Evolutionary conservation across 2,113 vertebrate genomes (phyloP).

Genomic region (Alouatta palliata): DNA sequence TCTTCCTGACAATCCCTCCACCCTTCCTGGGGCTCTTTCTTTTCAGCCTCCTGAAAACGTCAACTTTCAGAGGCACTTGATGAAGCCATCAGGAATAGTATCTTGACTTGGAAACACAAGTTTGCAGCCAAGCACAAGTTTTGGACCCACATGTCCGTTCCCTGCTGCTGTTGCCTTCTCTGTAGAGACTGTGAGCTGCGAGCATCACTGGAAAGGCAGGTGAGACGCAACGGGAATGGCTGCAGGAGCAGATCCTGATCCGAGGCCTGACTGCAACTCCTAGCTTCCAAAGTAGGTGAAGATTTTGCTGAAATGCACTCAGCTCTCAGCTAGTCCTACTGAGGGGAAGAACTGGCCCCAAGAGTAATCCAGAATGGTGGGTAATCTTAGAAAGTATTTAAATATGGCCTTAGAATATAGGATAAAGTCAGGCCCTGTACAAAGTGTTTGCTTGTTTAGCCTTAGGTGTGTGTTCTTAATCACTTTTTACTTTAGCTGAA

Average conservation of each 20-base stretch:
- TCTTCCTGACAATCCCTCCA: neutral
- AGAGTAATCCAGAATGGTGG: neutral
- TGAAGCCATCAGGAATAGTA: neutral
- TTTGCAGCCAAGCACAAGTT: neutral
- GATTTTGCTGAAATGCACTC: neutral
- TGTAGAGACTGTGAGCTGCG: fast-evolving
- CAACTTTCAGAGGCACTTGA: neutral
- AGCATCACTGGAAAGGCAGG: neutral
- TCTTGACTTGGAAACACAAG: neutral
- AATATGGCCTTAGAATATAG: neutral
- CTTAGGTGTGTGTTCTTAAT: neutral
- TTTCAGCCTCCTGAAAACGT: neutral
- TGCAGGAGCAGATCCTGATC: neutral
- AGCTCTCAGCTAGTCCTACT: neutral
- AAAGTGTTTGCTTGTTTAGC: neutral
- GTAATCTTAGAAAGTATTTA: neutral
- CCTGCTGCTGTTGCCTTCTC: neutral
- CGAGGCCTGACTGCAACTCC: neutral
- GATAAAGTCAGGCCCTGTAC: neutral
- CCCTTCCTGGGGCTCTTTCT: neutral
- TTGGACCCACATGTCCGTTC: fast-evolving
- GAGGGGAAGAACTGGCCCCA: neutral
- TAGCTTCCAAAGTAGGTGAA: neutral
- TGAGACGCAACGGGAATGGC: neutral
- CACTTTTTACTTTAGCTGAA: neutral